A percentile compares a stretch with the other conserved stretches of the same genome.
Evolutionary conservation across 2,888 invertebrate species (phyloP).

Genomic region (Drosophila aldrichi): DNA sequence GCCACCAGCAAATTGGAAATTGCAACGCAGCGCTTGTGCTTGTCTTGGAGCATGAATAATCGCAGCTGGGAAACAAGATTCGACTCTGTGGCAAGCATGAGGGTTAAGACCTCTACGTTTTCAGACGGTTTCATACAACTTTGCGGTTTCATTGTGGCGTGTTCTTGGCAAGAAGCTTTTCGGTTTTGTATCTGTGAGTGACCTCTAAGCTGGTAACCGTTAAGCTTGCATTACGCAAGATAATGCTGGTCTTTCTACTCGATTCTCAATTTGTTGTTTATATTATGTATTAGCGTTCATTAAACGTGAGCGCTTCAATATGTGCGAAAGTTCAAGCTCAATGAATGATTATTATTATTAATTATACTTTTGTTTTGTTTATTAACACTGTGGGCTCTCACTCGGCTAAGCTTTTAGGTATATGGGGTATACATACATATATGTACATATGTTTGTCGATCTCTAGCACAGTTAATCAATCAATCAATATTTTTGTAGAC

Average conservation of each 20-base stretch:
- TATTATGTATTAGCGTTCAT: conserved; percentile 7
- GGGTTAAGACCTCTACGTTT: conserved; percentile 55
- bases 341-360: conserved; percentile 5
- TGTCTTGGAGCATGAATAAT: conserved; percentile 15
- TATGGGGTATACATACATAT: not conserved
- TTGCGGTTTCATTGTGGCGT: conserved; percentile 62
- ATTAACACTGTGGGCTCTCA: not conserved
- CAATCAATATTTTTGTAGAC: not conserved
- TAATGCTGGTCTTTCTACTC: not conserved
- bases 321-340: conserved; percentile 10
- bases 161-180: conserved; percentile 6
- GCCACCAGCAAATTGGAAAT: conserved; percentile 42
- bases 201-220: conserved; percentile 62
- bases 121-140: conserved; percentile 56
- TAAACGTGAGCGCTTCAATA: not conserved
- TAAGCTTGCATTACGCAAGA: conserved; percentile 34
- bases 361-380: not conserved
- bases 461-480: not conserved
- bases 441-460: not conserved
- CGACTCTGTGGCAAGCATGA: conserved; percentile 21
- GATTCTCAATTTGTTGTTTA: conserved; percentile 4
- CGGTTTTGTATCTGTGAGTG: conserved; percentile 46
- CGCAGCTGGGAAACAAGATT: conserved; percentile 26
- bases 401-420: not conserved
- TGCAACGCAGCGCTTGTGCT: conserved; percentile 24